Evolutionary conservation across 37 sponge, comb jelly and placozoan genomes (phyloP).

Genomic region (Cliona cf. orientalis): DNA sequence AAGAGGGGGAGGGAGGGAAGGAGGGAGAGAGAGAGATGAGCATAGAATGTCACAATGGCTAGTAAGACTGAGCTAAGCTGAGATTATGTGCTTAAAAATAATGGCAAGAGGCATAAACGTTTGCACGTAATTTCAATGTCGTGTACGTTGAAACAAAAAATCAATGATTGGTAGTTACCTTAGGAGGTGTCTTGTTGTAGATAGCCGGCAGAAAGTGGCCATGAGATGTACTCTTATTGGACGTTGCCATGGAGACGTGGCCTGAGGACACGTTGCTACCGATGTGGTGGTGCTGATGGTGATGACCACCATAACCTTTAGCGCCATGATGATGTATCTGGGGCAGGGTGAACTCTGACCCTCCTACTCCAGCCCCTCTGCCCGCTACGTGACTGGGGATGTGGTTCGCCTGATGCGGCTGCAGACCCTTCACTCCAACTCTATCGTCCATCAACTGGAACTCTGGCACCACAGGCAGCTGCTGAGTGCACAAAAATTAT

Average conservation of each 20-base stretch:
- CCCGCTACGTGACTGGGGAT: too few relatives aligned
- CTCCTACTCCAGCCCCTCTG: too few relatives aligned
- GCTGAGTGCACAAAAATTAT: not conserved
- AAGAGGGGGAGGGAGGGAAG: not conserved
- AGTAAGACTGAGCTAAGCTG: too few relatives aligned
- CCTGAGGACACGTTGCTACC: conserved; percentile 17
- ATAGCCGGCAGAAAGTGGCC: conserved; percentile 7
- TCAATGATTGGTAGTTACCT: not conserved
- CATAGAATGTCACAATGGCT: too few relatives aligned
- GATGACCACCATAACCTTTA: not conserved
- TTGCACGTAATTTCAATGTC: too few relatives aligned
- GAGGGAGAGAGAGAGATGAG: too few relatives aligned
- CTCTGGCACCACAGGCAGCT: conserved; percentile 12
- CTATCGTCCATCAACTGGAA: not conserved
- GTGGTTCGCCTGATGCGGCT: not conserved
- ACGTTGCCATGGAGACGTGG: not conserved
- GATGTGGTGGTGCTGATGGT: not conserved
- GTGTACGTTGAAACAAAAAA: too few relatives aligned
- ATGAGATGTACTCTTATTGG: conserved; percentile 44
- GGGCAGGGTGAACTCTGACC: too few relatives aligned
- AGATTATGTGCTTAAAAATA: too few relatives aligned
- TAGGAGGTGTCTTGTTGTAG: conserved; percentile 10
- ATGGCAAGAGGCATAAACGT: too few relatives aligned
- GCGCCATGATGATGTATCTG: too few relatives aligned
- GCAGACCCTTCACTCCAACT: not conserved